Evolutionary conservation across 2,888 invertebrate species (phyloP).

Genomic region (Ceriagrion tenellum): DNA sequence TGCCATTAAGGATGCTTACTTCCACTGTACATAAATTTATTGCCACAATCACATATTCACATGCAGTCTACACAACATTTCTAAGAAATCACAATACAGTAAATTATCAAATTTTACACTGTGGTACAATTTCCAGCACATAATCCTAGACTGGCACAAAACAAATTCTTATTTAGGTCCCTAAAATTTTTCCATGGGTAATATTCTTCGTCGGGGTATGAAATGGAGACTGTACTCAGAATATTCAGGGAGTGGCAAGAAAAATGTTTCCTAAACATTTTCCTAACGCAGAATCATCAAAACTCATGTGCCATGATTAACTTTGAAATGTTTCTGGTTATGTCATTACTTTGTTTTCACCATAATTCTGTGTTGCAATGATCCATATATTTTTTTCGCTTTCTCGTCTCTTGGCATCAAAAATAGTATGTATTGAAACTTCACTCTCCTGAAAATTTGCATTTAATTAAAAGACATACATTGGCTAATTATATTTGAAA

Average conservation of each 20-base stretch:
- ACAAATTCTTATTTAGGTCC: no score
- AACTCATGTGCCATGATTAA: not conserved
- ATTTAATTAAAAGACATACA: not conserved
- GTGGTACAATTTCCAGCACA: not conserved
- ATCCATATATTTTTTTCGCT: conserved; percentile 67
- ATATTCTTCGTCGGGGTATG: not conserved
- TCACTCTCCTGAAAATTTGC: conserved; percentile 51
- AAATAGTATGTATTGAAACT: conserved; percentile 41
- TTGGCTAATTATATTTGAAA: not conserved
- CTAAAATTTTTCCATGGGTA: not conserved
- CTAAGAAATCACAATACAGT: not conserved
- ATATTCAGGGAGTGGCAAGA: not conserved
- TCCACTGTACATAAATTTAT: no score
- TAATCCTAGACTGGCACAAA: no score
- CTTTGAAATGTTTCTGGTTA: not conserved
- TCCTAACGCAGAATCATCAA: not conserved
- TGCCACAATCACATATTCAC: no score
- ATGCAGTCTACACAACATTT: no score
- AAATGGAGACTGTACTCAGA: not conserved
- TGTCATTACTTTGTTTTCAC: conserved; percentile 37
- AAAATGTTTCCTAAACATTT: not conserved
- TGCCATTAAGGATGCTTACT: no score
- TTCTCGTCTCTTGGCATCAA: conserved; percentile 27
- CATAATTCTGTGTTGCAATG: conserved; percentile 59
- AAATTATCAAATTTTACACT: not conserved